phyloP scores from a whole-genome alignment of 2,113 vertebrate genomes.

The Donacobius atricapilla region DNA sequence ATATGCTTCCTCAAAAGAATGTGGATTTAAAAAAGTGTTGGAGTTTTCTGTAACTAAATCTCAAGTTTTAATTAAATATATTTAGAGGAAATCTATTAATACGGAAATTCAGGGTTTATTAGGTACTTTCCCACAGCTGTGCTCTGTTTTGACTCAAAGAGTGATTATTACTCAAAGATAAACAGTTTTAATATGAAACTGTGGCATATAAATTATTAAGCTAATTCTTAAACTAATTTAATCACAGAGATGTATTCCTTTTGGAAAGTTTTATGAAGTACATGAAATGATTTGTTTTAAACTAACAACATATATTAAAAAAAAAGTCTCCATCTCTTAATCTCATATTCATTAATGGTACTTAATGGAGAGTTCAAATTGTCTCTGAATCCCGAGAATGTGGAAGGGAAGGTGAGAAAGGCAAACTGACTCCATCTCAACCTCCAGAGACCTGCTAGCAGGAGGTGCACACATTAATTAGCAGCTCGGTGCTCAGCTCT shows the following conservation, averaged over 20 bases:
- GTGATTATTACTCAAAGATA: not conserved
- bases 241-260: not conserved
- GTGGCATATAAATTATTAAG: not conserved
- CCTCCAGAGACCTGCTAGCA: not conserved
- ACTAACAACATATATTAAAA: not conserved
- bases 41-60: not conserved
- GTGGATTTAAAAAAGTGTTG: not conserved
- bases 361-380: not conserved
- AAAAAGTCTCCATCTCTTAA: not conserved
- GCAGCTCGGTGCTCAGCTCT: not conserved
- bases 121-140: not conserved
- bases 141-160: not conserved
- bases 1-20: not conserved
- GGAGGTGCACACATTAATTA: not conserved
- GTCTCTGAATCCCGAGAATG: not conserved
- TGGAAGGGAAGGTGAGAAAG: not conserved
- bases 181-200: not conserved
- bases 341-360: not conserved
- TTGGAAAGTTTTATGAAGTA: not conserved
- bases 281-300: not conserved
- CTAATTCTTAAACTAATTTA: not conserved
- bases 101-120: not conserved
- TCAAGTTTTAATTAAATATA: not conserved
- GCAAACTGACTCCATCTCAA: not conserved
- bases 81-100: not conserved